Base-by-base conservation (phyloP, 2,888 invertebrate genomes). In the Hermaeophaga mercurialis region DNA sequence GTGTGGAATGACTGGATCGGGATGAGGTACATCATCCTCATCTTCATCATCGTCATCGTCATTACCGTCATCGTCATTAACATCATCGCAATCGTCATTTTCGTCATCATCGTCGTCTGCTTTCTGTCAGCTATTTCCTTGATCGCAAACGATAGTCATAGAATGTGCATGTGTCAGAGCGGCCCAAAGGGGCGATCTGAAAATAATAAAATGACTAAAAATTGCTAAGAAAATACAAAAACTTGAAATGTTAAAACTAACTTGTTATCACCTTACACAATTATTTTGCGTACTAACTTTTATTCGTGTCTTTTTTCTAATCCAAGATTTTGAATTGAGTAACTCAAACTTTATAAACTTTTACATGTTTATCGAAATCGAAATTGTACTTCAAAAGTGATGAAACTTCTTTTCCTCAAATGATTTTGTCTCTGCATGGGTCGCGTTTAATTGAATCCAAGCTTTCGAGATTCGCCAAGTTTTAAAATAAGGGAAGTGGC, bases 171-270 rank as follows among this genome's bases (percentile, higher is more conserved):
- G 85, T 52, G 91, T 91, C 67, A 91, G 82, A 48, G 91, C 87
- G 47, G 88, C 89, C 91, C 91, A 91, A 64, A 91, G 81, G 45
- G 91, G 91, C 61, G 90, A 88, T 70, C 87, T 88, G 76, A 83
- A 71, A 71, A 15, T 43, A 14, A 47, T 14, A 46, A 9, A 44
- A 31, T 19, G n/a, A n/a, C 17, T 34, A 28, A 0, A 31, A 24
- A 31, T 18, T n/a, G n/a, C n/a, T n/a, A n/a, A n/a, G 5, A 6
- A 34, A 14, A 14, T 7, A 2, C 9, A 11, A 12, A 15, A 12
- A 8, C 7, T 14, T 34, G 33, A 9, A 12, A 33, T 12, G n/a
- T n/a, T n/a, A n/a, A n/a, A n/a, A n/a, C n/a, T n/a, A n/a, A n/a
- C n/a, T n/a, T n/a, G n/a, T n/a, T n/a, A n/a, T n/a, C n/a, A n/a